These are phyloP conservation scores for Megaustenia siamemsis DNA, from an alignment of 2,888 invertebrate genomes.

Conservation along the genomic window DNA sequence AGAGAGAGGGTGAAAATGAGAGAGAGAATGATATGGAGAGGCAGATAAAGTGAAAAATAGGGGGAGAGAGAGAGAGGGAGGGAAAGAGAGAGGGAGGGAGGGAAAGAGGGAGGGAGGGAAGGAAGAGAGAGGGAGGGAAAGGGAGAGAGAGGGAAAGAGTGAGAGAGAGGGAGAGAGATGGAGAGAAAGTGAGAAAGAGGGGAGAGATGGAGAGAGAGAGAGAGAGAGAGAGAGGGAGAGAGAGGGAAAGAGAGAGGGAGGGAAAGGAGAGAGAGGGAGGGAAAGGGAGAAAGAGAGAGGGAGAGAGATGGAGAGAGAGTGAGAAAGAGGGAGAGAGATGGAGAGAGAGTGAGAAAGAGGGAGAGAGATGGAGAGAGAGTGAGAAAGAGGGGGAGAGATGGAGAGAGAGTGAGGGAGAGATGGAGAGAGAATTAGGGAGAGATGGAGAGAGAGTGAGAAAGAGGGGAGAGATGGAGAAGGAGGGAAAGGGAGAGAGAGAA, in stretches of 20 bases:
- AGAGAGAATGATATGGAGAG: neutral
- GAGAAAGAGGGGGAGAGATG: too few species aligned
- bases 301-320: too few species aligned
- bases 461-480: conserved; percentile 4
- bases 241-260: conserved; percentile 13
- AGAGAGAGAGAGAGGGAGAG: conserved; percentile 30
- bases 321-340: too few species aligned
- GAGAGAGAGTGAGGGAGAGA: too few species aligned
- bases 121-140: conserved; percentile 25
- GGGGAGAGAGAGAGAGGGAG: conserved; percentile 14
- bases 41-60: neutral
- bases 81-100: neutral
- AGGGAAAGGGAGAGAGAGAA: conserved; percentile 13
- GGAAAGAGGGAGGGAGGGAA: neutral
- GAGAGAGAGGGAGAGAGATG: neutral
- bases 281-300: neutral
- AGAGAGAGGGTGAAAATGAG: neutral
- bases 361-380: conserved; percentile 18
- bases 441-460: too few species aligned
- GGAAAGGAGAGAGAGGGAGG: neutral
- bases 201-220: conserved; percentile 20
- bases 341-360: neutral
- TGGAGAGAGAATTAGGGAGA: too few species aligned
- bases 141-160: neutral
- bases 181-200: neutral